Conservation (phyloP, 1,140 invertebrate genomes). For the Caenorhabditis briggsae region DNA sequence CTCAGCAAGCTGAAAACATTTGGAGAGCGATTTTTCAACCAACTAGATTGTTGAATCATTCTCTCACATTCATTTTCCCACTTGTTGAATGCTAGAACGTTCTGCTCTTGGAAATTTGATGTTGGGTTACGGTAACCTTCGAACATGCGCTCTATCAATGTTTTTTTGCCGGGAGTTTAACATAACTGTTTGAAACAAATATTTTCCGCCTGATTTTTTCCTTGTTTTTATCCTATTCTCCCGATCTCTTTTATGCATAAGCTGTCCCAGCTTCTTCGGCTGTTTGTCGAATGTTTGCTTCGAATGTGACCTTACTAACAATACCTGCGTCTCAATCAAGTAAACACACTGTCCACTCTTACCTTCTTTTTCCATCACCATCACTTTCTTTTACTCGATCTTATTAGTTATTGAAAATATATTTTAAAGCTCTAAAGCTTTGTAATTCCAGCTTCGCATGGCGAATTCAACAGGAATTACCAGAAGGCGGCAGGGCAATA, state of each 20-base stretch:
- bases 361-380: not conserved
- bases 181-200: no score
- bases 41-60: no score
- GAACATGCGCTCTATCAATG: no score
- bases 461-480: not conserved
- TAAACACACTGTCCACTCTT: conserved; percentile 24
- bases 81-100: no score
- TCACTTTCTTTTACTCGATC: conserved; percentile 10
- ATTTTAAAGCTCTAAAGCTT: not conserved
- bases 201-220: no score
- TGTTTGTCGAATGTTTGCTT: not conserved
- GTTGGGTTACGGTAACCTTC: no score
- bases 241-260: not conserved
- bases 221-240: not conserved
- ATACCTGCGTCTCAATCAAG: conserved; percentile 30
- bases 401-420: not conserved
- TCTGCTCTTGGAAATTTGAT: no score
- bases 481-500: not conserved
- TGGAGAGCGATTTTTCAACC: no score
- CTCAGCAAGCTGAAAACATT: no score
- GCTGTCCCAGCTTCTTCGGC: not conserved
- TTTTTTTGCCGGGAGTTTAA: no score
- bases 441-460: not conserved
- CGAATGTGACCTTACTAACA: conserved; percentile 20
- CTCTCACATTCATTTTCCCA: no score